Base-by-base conservation (phyloP, 2,797 vertebrate genomes). In the Linurgus olivaceus region DNA sequence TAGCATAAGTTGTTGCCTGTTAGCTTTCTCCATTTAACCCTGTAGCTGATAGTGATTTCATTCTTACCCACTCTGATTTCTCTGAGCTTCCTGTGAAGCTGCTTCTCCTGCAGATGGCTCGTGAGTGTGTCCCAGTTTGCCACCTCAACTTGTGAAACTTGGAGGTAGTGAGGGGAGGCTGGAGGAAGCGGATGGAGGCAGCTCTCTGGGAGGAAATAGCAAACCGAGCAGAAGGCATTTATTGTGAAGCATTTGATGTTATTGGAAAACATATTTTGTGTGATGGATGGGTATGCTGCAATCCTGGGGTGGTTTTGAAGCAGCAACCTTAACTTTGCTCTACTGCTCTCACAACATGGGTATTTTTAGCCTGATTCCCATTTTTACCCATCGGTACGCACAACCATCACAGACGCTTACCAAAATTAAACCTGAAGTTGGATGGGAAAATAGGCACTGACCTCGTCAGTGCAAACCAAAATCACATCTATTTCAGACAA, bases 351-450 rank as follows among this genome's bases (percentile, higher is more conserved):
- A 33, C 87, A 78, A 28, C 54, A 13, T 2, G 44, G 47, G 33
- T 95, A 93, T 95, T 95, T 96, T 95, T 95, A 96, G 92, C 12
- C 51, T 10, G 33, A 38, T 88, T 89, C 91, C 76, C 82, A 33
- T 96, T 95, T 94, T 86, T 94, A 95, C 92, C 85, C 88, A 35
- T 93, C n/a, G 67, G 62, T 75, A 66, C 47, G 10, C 5, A 7
- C 19, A 23, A 44, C 83, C 26, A 1, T 92, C 73, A 66, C 90
- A 96, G 76, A 75, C 48, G 6, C 79, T 51, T 80, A 72, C 87
- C 47, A 61, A 74, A 94, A 95, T 96, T 94, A 94, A 95, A 83
- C 68, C 78, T 72, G 91, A 80, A 94, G 82, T 86, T 94, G 94
- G 72, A 68, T 91, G 85, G 90, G 58, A 91, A 90, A 93, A 90